Evolutionary conservation across 2,888 invertebrate genomes (phyloP), one percentile per base, ranked within the genome.

Genomic region (Drosophila merina): DNA sequence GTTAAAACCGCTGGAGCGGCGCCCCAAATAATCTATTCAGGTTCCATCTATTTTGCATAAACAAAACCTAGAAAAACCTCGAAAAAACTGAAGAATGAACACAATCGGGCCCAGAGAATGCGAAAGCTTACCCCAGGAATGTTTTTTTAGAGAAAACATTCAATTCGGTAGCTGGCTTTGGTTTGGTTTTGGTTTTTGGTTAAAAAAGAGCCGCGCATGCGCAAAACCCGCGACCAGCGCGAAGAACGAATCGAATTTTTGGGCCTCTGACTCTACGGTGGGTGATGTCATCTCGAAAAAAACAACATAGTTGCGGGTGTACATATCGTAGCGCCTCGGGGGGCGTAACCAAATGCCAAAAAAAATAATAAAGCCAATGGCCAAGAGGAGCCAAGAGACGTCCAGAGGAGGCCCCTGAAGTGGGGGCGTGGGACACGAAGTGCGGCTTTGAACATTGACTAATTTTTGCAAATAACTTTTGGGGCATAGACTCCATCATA

Each of bases 391-490:
- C 7, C 20, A 20, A 2, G 20, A 1, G 28, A 2, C 1, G 28
- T 5, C 28, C 28, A 28, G 28, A 6, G 28, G 26, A 12, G 9
- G 28, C 9, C 14, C 9, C 33, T 12, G 36, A 10, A 14, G 58
- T 28, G 58, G 26, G 28, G 33, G 40, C 20, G 26, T 12, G 38
- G 48, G 38, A 20, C 20, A 20, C 20, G 20, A 47, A 45, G 54
- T 54, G 54, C 45, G 56, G 51, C 72, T 63, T 71, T 12, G 12
- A 66, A 75, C 77, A 75, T 77, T 83, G 80, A 77, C 86, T 86
- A 88, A 88, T 89, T 89, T 89, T 88, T 75, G 85, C 85, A 85
- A 82, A 88, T 75, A 78, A 74, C 80, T 89, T 80, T 78, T 77
- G 74, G 57, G 49, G 74, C 63, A 74, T 68, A 70, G 75, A 80